Evolutionary conservation across 2,888 invertebrate genomes (phyloP).

Genomic region (Stenoptilia bipunctidactyla): DNA sequence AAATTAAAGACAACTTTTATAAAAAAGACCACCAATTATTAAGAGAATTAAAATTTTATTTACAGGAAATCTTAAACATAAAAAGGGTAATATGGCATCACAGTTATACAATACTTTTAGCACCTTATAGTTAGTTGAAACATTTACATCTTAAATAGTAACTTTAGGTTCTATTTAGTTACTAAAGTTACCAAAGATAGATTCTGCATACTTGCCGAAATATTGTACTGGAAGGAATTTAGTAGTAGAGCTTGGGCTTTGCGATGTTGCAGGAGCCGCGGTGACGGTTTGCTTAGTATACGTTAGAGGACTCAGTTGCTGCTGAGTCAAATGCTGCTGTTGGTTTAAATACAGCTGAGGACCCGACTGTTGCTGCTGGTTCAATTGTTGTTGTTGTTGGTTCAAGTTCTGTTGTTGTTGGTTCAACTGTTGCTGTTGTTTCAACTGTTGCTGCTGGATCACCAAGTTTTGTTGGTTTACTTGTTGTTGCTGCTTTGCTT

Average conservation of each 20-base stretch:
- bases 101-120: constrained; percentile 19
- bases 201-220: constrained; percentile 43
- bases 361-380: background rate
- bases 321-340: background rate
- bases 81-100: constrained; percentile 20
- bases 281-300: too few species aligned
- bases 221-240: constrained; percentile 32
- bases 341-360: background rate
- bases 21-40: too few species aligned
- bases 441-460: constrained; percentile 2
- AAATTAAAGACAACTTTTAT: too few species aligned
- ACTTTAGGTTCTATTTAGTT: too few species aligned
- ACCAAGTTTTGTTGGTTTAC: constrained; percentile 5
- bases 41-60: too few species aligned
- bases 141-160: too few species aligned
- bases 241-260: constrained; percentile 12
- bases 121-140: constrained; percentile 8
- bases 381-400: background rate
- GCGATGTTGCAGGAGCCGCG: constrained; percentile 14
- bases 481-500: constrained; percentile 8
- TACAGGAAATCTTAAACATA: background rate
- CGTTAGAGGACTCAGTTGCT: too few species aligned
- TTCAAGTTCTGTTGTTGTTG: background rate
- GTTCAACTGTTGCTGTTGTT: background rate
- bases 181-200: constrained; percentile 28